Percentiles rank a stretch among this genome's conserved stretches.
Evolutionary conservation across 2,888 invertebrate species (phyloP).

Genomic region (Epirrhoe tristata): DNA sequence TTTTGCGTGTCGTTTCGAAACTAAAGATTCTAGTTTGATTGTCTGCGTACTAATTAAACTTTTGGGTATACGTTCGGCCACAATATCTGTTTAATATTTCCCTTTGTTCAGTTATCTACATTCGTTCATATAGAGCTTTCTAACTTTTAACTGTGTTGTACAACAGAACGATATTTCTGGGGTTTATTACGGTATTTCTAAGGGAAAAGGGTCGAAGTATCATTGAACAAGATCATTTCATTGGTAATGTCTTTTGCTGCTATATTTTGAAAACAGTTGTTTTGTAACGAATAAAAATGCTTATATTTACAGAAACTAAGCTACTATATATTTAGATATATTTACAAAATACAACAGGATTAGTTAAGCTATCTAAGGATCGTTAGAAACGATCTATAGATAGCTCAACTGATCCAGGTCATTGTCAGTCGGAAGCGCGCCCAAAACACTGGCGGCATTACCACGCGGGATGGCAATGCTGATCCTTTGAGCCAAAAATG

Average conservation of each 20-base stretch:
- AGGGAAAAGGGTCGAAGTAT: constrained; percentile 8
- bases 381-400: too few species aligned
- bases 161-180: constrained; percentile 15
- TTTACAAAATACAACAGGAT: too few species aligned
- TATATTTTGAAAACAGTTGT: constrained; percentile 1
- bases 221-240: constrained; percentile 1
- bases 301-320: too few species aligned
- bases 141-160: constrained; percentile 29
- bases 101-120: constrained; percentile 35
- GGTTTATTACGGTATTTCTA: constrained; percentile 22
- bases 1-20: constrained; percentile 32
- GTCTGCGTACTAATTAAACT: constrained; percentile 42
- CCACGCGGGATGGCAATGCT: too few species aligned
- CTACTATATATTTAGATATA: too few species aligned
- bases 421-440: too few species aligned
- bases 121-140: constrained; percentile 24
- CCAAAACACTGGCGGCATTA: too few species aligned
- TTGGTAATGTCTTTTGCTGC: constrained; percentile 2
- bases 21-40: constrained; percentile 39
- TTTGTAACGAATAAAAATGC: too few species aligned
- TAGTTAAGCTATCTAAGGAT: too few species aligned
- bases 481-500: too few species aligned
- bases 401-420: too few species aligned
- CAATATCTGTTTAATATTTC: constrained; percentile 39
- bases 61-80: constrained; percentile 36